Evolutionary conservation across 2,797 vertebrate genomes (phyloP), one percentile per base, ranked within the genome.

Genomic region (Falco rusticolus): DNA sequence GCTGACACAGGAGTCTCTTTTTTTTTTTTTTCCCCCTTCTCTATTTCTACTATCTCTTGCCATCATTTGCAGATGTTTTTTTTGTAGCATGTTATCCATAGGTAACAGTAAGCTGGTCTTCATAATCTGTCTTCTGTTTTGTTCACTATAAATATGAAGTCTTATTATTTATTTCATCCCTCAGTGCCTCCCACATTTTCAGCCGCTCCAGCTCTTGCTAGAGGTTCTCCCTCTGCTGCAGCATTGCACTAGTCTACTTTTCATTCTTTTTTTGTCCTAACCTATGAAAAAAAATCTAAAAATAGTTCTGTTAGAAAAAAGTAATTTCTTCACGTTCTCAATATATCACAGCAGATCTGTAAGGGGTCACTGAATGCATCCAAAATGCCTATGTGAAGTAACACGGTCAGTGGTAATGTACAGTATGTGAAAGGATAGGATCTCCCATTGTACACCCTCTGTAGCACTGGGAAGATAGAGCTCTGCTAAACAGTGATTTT

Each of bases 91-190:
- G 68, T 91, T 68, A 70, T n/a, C 56, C 22, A 34, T 75, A 92
- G 60, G 56, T 85, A 89, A 89, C 11, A 94, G 57, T 63, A 93
- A 89, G 12, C 33, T 41, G 18, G 24, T 77, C 39, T 93, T 93
- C 43, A 84, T 63, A 70, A 3, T 39, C 2, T 9, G 25, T 84
- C 28, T 31, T 37, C 41, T 83, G 26, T 41, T 80, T 89, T 91
- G 63, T 57, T 51, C 16, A 69, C 66, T 95, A 87, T 71, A 97
- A 95, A 96, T 57, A 69, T 61, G 80, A 82, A 88, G 53, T 83
- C 34, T 45, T 77, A 56, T 71, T 79, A 85, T 89, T 96, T 94
- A 51, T 89, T 85, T 39, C 34, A 76, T 54, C 17, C 53, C 14
- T 50, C 77, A 81, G 20, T 51, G 47, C 43, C 37, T 79, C 25